These are phyloP conservation scores for Coenobita brevimanus DNA, from an alignment of 1,140 invertebrate genomes.

Conservation along the genomic window DNA sequence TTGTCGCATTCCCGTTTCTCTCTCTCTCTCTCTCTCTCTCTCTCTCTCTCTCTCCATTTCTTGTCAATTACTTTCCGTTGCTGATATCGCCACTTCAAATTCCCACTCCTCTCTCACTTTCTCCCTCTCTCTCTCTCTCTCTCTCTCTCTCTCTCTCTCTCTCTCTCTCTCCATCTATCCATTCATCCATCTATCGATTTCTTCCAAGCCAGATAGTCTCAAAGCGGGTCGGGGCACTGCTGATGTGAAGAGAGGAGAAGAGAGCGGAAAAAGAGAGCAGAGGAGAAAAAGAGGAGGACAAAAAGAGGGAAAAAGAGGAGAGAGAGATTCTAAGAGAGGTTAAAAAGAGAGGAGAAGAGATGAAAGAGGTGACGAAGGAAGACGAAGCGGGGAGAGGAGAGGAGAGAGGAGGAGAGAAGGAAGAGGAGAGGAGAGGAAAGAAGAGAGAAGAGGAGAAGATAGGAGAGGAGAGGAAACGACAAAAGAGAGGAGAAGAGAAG, in stretches of 20 bases:
- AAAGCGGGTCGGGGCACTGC: no score
- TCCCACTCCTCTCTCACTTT: constrained; percentile 20
- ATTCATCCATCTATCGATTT: no score
- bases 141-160: constrained; percentile 23
- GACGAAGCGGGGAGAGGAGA: neutral
- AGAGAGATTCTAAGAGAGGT: no score
- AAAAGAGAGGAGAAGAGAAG: no score
- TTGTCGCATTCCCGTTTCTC: neutral
- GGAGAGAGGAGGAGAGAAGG: no score
- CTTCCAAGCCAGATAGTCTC: no score
- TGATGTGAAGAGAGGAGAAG: no score
- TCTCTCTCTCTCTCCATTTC: neutral
- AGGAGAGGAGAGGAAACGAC: no score
- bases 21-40: constrained; percentile 17
- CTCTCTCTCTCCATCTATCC: constrained; percentile 24
- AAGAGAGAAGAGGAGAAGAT: neutral
- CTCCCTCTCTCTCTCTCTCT: constrained; percentile 1
- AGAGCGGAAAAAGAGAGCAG: no score
- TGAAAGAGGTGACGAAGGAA: neutral
- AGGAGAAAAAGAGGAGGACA: no score
- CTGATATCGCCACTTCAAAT: no score
- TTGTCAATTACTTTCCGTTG: neutral
- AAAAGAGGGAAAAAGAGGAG: no score
- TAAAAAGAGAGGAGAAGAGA: neutral
- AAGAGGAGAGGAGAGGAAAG: neutral